Conservation (phyloP, 2,888 invertebrate species). For the Diaperis boleti region DNA sequence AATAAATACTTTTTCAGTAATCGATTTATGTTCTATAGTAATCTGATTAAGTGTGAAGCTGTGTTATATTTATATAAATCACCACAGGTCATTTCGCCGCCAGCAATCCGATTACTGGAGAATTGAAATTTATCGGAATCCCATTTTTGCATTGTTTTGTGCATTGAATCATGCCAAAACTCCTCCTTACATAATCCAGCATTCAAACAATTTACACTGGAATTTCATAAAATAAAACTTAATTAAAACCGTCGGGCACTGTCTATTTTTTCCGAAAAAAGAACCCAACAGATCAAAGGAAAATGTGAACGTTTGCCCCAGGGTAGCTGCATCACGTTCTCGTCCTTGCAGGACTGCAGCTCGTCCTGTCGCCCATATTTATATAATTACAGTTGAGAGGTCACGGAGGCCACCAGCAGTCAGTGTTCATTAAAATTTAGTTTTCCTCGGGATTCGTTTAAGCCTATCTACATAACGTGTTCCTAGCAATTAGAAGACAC, state of each 20-base stretch:
- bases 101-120: not conserved
- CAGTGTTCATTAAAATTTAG: constrained; percentile 60
- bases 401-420: constrained; percentile 45
- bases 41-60: not conserved
- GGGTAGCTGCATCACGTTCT: constrained; percentile 5
- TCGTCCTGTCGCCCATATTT: constrained; percentile 24
- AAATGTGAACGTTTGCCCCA: not conserved
- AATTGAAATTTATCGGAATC: not conserved
- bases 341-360: constrained; percentile 4
- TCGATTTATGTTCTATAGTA: not conserved
- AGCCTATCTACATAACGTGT: constrained; percentile 47
- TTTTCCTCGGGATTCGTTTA: constrained; percentile 54
- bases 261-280: not conserved
- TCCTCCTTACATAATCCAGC: not conserved
- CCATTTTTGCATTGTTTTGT: no score
- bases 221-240: not conserved
- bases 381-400: constrained; percentile 50
- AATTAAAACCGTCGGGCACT: not conserved
- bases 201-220: not conserved
- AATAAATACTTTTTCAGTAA: no score
- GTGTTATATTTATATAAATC: not conserved
- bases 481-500: constrained; percentile 47
- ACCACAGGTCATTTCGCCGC: not conserved
- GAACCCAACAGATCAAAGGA: not conserved
- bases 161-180: not conserved